phyloP scores from a whole-genome alignment of 2,888 invertebrate genomes.

The Andrena haemorrhoa region DNA sequence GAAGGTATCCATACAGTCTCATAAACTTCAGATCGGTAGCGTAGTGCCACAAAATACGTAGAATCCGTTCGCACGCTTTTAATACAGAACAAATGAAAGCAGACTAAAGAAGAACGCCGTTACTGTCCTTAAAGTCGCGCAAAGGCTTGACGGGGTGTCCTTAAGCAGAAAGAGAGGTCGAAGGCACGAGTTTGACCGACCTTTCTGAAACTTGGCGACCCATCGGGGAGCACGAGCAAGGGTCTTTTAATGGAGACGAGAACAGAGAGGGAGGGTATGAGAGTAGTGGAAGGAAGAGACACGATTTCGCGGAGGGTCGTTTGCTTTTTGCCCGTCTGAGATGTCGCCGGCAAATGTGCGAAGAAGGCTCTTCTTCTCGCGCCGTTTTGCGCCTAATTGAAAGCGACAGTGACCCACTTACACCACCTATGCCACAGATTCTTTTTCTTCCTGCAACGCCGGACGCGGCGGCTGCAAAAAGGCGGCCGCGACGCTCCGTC shows the following conservation, averaged over 20 bases:
- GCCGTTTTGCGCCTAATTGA: constrained; percentile 73
- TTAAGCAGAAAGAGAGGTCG: constrained; percentile 45
- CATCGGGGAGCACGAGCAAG: constrained; percentile 59
- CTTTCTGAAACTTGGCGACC: constrained; percentile 72
- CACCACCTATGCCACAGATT: constrained; percentile 69
- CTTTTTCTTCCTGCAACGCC: constrained; percentile 47
- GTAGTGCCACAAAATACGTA: neutral
- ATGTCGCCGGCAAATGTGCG: constrained; percentile 77
- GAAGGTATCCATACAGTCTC: too few species aligned
- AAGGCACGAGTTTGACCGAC: constrained; percentile 65
- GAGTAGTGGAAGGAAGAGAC: constrained; percentile 46
- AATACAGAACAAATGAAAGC: neutral
- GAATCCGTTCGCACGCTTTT: neutral
- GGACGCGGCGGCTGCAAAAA: constrained; percentile 42
- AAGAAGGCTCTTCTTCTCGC: constrained; percentile 69
- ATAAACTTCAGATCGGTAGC: too few species aligned
- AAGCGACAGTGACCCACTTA: constrained; percentile 80
- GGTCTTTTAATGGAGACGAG: constrained; percentile 63
- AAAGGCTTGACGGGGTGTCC: constrained; percentile 31
- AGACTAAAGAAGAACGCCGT: constrained; percentile 5
- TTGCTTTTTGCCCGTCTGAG: constrained; percentile 80
- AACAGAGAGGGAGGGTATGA: constrained; percentile 48
- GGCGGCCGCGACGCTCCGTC: constrained; percentile 13
- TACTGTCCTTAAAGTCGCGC: constrained; percentile 13
- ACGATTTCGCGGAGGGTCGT: constrained; percentile 67